A percentile compares a stretch with the other conserved stretches of the same genome.
These are phyloP conservation scores for Adela reaumurella DNA, from an alignment of 2,888 invertebrate species.

Conservation along the genomic window DNA sequence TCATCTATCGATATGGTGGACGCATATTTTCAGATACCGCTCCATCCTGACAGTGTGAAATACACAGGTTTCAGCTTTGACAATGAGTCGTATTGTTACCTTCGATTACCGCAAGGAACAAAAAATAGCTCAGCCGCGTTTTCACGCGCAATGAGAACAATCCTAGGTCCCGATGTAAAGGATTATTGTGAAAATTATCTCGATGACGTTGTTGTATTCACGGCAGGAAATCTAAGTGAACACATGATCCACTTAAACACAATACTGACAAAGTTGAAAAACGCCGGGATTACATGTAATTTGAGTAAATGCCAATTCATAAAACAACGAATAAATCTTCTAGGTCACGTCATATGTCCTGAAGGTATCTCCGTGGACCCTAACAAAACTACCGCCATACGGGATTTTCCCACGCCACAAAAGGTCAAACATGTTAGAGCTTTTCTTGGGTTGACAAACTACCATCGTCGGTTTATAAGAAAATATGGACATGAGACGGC, in stretches of 20 bases:
- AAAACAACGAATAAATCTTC: conserved; percentile 4
- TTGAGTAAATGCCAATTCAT: conserved; percentile 7
- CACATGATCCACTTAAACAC: conserved; percentile 7
- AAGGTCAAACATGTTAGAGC: conserved; percentile 12
- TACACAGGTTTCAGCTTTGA: conserved; percentile 10
- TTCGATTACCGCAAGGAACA: conserved; percentile 8
- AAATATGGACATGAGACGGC: not conserved
- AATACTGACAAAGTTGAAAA: conserved; percentile 4
- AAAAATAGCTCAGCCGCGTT: conserved; percentile 9
- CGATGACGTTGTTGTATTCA: conserved; percentile 8
- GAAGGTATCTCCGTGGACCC: conserved; percentile 6
- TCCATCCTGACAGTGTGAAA: conserved; percentile 5
- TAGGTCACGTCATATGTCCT: conserved; percentile 7
- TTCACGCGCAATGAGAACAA: conserved; percentile 7
- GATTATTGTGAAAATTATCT: conserved; percentile 9
- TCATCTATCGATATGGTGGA: conserved; percentile 14
- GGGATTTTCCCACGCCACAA: conserved; percentile 14
- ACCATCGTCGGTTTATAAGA: not conserved
- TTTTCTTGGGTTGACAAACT: not conserved
- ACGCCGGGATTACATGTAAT: conserved; percentile 8
- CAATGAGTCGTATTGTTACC: conserved; percentile 7
- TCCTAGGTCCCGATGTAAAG: conserved; percentile 7
- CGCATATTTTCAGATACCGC: conserved; percentile 13
- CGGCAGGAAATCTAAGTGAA: conserved; percentile 3
- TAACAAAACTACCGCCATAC: conserved; percentile 13